A percentile compares a stretch with the other conserved stretches of the same genome.
Conservation (phyloP, 2,888 invertebrate genomes). For the Hemistola chrysoprasaria region DNA sequence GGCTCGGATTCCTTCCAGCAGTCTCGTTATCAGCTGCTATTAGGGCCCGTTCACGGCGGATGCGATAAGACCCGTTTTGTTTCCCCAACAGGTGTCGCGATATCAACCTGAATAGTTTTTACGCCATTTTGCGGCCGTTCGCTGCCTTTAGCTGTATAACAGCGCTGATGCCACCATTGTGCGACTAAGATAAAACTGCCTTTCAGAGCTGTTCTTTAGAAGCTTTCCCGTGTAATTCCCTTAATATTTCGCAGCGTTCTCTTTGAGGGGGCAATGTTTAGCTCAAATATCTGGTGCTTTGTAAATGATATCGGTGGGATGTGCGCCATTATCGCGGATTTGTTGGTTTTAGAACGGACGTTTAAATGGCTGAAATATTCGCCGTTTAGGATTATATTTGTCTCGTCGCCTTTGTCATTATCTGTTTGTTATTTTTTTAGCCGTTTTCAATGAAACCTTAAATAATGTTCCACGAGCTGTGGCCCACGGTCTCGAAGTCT, state of each 20-base stretch:
- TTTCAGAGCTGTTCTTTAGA: slow-evolving; percentile 40
- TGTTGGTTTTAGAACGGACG: too few relatives aligned
- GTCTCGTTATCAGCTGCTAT: slow-evolving; percentile 20
- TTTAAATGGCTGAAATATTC: too few relatives aligned
- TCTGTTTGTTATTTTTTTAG: too few relatives aligned
- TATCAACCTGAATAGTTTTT: slow-evolving; percentile 59
- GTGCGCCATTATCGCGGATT: too few relatives aligned
- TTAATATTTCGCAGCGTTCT: slow-evolving; percentile 54
- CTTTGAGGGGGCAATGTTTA: slow-evolving; percentile 39
- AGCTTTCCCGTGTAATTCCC: slow-evolving; percentile 55
- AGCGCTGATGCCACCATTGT: slow-evolving; percentile 29
- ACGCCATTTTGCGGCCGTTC: slow-evolving; percentile 37
- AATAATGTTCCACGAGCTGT: too few relatives aligned
- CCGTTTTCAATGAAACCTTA: too few relatives aligned
- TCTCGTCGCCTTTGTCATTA: too few relatives aligned
- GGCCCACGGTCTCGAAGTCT: too few relatives aligned
- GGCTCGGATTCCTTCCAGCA: background rate
- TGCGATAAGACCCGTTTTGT: slow-evolving; percentile 32
- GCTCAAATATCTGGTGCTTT: slow-evolving; percentile 19
- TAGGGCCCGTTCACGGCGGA: slow-evolving; percentile 20
- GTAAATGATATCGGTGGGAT: slow-evolving; percentile 5
- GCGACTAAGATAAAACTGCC: slow-evolving; percentile 18
- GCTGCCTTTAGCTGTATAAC: background rate
- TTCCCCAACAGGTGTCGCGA: slow-evolving; percentile 60
- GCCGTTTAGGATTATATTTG: too few relatives aligned